Conservation (phyloP, 2,113 vertebrate genomes). For the Parotia lawesii region DNA sequence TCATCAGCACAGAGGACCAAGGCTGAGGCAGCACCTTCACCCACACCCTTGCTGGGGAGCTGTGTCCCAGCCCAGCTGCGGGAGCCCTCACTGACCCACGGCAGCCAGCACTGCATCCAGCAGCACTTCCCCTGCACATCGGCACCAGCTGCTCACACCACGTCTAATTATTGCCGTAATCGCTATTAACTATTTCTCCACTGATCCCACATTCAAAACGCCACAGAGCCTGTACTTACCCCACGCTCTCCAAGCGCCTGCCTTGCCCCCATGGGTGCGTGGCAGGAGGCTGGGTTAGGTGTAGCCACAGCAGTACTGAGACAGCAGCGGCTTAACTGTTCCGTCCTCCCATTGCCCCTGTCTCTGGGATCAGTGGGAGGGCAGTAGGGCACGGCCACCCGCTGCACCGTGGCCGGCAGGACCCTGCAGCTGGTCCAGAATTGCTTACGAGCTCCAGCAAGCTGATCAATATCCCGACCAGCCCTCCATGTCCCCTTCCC, state of each 20-base stretch:
- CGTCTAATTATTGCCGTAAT: neutral
- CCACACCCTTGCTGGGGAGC: accelerated
- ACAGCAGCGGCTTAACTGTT: neutral
- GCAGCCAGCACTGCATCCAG: neutral
- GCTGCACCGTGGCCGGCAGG: neutral
- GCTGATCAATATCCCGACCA: accelerated
- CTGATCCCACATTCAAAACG: accelerated
- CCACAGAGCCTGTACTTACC: neutral
- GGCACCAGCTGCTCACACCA: neutral
- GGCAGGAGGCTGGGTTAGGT: neutral
- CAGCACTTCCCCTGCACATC: neutral
- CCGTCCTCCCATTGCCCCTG: neutral
- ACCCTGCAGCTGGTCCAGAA: neutral
- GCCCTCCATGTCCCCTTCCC: neutral
- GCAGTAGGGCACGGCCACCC: neutral
- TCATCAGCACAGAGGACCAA: accelerated
- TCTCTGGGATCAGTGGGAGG: neutral
- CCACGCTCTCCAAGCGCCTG: accelerated
- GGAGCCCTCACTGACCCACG: accelerated
- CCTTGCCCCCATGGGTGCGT: neutral
- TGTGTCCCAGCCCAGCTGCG: accelerated
- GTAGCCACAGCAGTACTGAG: neutral
- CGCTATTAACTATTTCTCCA: neutral
- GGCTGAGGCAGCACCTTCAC: neutral
- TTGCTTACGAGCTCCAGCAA: neutral